Percentiles rank a stretch among this genome's conserved stretches.
phyloP scores from a whole-genome alignment of 2,113 vertebrate species.

The Eudyptes chrysolophus region DNA sequence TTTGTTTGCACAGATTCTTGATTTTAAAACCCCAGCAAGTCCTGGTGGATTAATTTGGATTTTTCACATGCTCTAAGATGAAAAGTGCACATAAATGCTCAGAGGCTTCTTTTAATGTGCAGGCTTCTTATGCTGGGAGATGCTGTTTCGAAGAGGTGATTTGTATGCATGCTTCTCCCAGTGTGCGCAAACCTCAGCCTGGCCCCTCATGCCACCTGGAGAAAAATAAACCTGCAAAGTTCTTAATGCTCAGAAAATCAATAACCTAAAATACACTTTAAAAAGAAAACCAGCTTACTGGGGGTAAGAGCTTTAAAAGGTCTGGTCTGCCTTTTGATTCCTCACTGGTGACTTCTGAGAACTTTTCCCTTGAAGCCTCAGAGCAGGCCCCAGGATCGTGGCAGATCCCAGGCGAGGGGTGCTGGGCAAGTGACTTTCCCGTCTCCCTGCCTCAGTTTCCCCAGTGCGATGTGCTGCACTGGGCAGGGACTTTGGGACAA shows the following conservation, averaged over 20 bases:
- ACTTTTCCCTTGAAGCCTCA: neutral
- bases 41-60: neutral
- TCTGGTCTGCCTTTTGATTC: neutral
- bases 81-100: neutral
- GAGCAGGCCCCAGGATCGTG: neutral
- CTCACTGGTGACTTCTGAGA: neutral
- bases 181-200: neutral
- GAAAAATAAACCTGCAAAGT: neutral
- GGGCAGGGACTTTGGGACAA: neutral
- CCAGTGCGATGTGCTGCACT: neutral
- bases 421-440: neutral
- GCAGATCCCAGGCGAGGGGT: neutral
- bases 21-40: neutral
- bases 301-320: neutral
- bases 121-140: neutral
- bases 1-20: neutral
- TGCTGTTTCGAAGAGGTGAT: neutral
- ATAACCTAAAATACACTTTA: neutral
- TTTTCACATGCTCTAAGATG: neutral
- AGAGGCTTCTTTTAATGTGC: neutral
- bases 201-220: neutral
- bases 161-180: rapidly evolving
- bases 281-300: neutral
- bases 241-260: neutral
- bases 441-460: neutral